Evolutionary conservation across 53 echinoderm and acorn worm genomes (phyloP), one percentile per base, ranked within the genome.

Genomic region (Stichopus horrens): DNA sequence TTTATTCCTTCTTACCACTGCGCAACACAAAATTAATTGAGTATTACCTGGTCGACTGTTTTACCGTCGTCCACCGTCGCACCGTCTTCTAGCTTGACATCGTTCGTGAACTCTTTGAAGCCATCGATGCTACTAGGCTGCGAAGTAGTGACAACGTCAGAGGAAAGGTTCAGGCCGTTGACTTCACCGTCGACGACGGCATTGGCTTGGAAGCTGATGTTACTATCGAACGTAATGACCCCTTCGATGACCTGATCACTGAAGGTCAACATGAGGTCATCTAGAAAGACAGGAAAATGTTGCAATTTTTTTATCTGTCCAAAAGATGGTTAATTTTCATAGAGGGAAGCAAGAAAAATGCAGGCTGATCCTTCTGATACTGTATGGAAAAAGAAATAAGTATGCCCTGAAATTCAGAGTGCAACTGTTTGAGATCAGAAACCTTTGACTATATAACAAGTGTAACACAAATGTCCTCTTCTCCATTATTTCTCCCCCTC

Each of bases 161-260:
- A 81, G 8, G 82, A 7, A 2, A 81, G 56, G n/a, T 81, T 19
- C 56, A 81, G 20, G 82, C 21, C 20, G 56, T 81, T 81, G 56
- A 81, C 82, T 81, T 4, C 5, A 19, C 82, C 82, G 14, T 56
- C 21, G 55, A 81, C 82, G 6, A 8, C 6, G 21, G 58, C 57
- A 81, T 56, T 18, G 56, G 82, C 13, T 81, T 56, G 56, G 57
- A 81, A 81, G 57, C 56, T 81, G 18, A 81, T 9, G 20, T 81
- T 81, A 57, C 56, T 85, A 63, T 52, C 91, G 52, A 93, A 93
- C 20, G 78, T 90, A 6, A 93, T 55, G 13, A 68, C 68, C 23
- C 93, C 93, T 58, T 73, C 19, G 10, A 92, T 77, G 8, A 60
- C 67, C 67, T 92, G 92, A 55, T 83, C 57, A 16, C 57, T 37